A percentile compares a stretch with the other conserved stretches of the same genome.
phyloP scores from a whole-genome alignment of 2,888 invertebrate species.

The Palloptera scutellata region DNA sequence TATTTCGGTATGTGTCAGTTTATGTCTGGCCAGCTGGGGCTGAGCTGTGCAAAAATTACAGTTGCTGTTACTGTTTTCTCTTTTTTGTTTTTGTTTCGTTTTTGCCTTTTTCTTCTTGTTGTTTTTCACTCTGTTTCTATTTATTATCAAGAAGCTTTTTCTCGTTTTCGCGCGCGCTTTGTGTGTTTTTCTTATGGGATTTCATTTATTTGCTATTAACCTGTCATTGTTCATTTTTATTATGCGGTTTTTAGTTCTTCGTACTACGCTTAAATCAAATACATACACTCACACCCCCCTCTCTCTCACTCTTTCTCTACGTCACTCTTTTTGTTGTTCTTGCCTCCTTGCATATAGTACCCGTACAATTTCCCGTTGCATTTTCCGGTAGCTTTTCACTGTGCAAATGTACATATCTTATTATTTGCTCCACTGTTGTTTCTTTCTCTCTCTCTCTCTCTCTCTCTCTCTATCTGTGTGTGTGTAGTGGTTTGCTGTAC shows the following conservation, averaged over 20 bases:
- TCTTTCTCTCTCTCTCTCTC: background rate
- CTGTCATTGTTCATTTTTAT: slow-evolving; percentile 63
- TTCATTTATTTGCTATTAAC: slow-evolving; percentile 63
- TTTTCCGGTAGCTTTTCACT: slow-evolving; percentile 10
- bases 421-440: slow-evolving; percentile 35
- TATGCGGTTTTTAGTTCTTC: slow-evolving; percentile 36
- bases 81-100: slow-evolving; percentile 19
- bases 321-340: slow-evolving; percentile 28
- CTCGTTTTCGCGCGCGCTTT: slow-evolving; percentile 8
- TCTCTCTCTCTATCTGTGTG: slow-evolving; percentile 4
- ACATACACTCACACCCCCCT: background rate
- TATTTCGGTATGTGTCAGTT: slow-evolving; percentile 24
- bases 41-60: background rate
- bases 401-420: slow-evolving; percentile 31
- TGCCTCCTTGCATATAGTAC: background rate
- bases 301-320: background rate
- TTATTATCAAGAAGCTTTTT: slow-evolving; percentile 24
- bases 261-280: background rate
- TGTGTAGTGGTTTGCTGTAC: slow-evolving; percentile 21
- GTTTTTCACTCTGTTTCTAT: slow-evolving; percentile 19
- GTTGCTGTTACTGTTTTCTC: slow-evolving; percentile 13
- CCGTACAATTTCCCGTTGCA: slow-evolving; percentile 9
- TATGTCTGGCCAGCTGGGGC: slow-evolving; percentile 1
- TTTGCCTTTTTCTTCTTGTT: background rate
- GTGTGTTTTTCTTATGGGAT: slow-evolving; percentile 52